phyloP scores from a whole-genome alignment of 1,140 invertebrate genomes.

The Doryteuthis pealeii region DNA sequence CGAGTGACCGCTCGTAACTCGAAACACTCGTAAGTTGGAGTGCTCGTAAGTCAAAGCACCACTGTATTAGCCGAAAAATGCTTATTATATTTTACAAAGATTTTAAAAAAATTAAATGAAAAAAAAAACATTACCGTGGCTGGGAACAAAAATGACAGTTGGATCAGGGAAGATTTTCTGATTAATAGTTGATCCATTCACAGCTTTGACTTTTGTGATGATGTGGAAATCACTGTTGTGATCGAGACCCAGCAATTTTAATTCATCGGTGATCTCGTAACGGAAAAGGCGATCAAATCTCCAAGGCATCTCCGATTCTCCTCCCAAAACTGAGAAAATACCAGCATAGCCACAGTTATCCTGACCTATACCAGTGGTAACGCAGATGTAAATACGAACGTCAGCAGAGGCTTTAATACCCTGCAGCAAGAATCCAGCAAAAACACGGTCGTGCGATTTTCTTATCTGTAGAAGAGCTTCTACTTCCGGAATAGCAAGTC shows the following conservation, averaged over 20 bases:
- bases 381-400: conserved; percentile 24
- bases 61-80: too few relatives aligned
- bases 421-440: conserved; percentile 22
- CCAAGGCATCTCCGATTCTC: conserved; percentile 30
- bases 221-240: conserved; percentile 20
- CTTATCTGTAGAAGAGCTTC: conserved; percentile 19
- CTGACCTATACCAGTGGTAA: too few relatives aligned
- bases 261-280: conserved; percentile 24
- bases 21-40: too few relatives aligned
- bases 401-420: conserved; percentile 23
- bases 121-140: background rate
- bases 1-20: too few relatives aligned
- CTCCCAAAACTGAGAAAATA: conserved; percentile 27
- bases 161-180: conserved; percentile 13
- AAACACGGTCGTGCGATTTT: conserved; percentile 22
- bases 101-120: too few relatives aligned
- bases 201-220: conserved; percentile 12
- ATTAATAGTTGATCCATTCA: conserved; percentile 22
- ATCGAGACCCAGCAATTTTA: background rate
- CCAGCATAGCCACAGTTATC: conserved; percentile 18
- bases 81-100: too few relatives aligned
- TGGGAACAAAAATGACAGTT: conserved; percentile 20
- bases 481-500: conserved; percentile 28
- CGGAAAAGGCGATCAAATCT: conserved; percentile 27
- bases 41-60: too few relatives aligned